phyloP scores from a whole-genome alignment of 35 echinoderm and acorn worm species.

The Heliocidaris erythrogramma region DNA sequence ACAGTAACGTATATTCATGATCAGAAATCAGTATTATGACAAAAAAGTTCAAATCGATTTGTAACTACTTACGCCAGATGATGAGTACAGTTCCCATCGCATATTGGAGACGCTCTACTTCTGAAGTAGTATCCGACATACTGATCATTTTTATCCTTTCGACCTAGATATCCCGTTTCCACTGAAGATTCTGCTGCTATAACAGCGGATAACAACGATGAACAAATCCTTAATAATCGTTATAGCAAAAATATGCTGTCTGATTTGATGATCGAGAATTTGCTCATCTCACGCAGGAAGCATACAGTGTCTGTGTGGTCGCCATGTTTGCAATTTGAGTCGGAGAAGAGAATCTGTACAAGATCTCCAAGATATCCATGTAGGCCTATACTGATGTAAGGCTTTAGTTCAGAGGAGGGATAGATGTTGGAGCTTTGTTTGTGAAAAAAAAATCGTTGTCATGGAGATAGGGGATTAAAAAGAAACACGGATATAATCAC shows the following conservation, averaged over 20 bases:
- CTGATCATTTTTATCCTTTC: neutral
- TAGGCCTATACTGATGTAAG: neutral
- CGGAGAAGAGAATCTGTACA: neutral
- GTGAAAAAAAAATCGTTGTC: neutral
- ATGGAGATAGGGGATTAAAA: neutral
- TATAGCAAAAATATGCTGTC: no score
- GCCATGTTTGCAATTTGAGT: neutral
- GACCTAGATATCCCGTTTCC: no score
- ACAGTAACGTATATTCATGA: no score
- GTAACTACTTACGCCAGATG: neutral
- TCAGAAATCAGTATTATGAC: no score
- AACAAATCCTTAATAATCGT: no score
- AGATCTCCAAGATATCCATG: neutral
- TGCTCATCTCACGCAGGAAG: neutral
- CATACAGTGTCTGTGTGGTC: neutral
- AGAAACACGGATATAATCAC: neutral
- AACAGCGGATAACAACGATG: no score
- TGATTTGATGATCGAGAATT: no score
- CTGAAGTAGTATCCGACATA: neutral
- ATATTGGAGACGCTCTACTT: neutral
- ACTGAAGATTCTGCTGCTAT: no score
- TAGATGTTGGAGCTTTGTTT: neutral
- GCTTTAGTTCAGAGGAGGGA: neutral
- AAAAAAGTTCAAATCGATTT: neutral
- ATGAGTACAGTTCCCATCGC: neutral